These are phyloP conservation scores for Drosophila bifasciata DNA, from an alignment of 1,140 invertebrate genomes.

Conservation along the genomic window DNA sequence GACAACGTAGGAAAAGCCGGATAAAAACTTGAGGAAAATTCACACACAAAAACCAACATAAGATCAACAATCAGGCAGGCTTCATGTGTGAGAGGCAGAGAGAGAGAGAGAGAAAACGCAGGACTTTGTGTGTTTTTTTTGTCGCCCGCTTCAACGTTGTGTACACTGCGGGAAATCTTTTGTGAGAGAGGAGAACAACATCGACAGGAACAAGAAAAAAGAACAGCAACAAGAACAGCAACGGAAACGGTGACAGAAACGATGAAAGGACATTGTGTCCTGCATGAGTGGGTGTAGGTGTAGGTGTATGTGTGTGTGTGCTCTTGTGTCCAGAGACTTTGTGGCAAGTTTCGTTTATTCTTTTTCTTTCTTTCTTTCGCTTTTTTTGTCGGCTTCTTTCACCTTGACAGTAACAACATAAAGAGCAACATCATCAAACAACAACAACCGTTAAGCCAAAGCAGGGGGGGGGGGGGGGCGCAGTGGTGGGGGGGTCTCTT, in stretches of 20 bases:
- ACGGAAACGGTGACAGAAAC: constrained; percentile 54
- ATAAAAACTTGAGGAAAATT: not conserved
- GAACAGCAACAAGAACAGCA: constrained; percentile 24
- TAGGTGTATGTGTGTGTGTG: constrained; percentile 15
- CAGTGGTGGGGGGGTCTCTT: constrained; percentile 13
- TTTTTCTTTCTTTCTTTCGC: constrained; percentile 16
- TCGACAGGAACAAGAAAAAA: constrained; percentile 24
- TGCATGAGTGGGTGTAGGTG: constrained; percentile 10
- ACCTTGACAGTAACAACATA: constrained; percentile 32
- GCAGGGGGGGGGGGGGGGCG: constrained; percentile 7
- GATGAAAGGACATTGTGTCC: constrained; percentile 58
- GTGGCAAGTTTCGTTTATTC: constrained; percentile 40
- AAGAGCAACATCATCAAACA: constrained; percentile 67
- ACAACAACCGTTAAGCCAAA: constrained; percentile 35
- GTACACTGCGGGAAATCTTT: constrained; percentile 49
- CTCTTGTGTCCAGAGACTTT: constrained; percentile 35
- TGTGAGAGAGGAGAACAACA: constrained; percentile 46
- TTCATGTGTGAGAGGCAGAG: not conserved
- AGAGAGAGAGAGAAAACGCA: not conserved
- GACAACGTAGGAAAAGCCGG: not conserved
- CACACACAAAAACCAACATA: not conserved
- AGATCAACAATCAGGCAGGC: constrained; percentile 41
- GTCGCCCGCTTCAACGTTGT: constrained; percentile 38
- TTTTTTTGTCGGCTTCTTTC: constrained; percentile 26
- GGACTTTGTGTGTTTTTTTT: constrained; percentile 33